Conservation (phyloP, 2,888 invertebrate genomes). For the Sialis lutaria region DNA sequence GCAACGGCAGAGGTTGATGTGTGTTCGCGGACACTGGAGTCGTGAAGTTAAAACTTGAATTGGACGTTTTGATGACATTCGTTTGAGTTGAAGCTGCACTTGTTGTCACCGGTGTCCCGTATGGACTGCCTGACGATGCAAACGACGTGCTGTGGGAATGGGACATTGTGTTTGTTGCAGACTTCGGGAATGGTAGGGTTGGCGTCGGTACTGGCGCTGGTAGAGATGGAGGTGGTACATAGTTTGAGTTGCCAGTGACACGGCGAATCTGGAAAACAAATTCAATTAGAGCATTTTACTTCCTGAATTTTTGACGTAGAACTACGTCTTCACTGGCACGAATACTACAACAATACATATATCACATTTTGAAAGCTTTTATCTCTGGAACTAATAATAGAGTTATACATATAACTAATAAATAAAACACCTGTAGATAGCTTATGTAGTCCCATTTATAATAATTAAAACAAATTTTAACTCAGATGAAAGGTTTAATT, state of each 20-base stretch:
- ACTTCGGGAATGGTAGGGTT: slow-evolving; percentile 27
- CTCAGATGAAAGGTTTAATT: too few relatives aligned
- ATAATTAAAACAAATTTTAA: too few relatives aligned
- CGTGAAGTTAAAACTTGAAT: slow-evolving; percentile 33
- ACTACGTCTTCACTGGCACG: neutral
- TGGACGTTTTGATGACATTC: slow-evolving; percentile 37
- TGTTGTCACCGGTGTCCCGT: slow-evolving; percentile 10
- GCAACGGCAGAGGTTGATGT: slow-evolving; percentile 23
- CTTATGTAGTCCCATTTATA: too few relatives aligned
- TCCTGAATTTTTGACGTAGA: neutral
- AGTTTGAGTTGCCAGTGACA: slow-evolving; percentile 24
- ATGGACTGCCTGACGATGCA: slow-evolving; percentile 17
- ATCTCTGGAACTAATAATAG: too few relatives aligned
- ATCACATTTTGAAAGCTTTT: too few relatives aligned
- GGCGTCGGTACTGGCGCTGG: slow-evolving; percentile 54
- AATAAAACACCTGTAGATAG: too few relatives aligned
- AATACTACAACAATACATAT: too few relatives aligned
- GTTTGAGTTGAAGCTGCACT: slow-evolving; percentile 23
- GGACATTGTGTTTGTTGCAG: slow-evolving; percentile 24
- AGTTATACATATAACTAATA: too few relatives aligned
- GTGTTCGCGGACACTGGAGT: slow-evolving; percentile 20
- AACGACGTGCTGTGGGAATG: slow-evolving; percentile 46
- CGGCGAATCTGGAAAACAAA: slow-evolving; percentile 29
- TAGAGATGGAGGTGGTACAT: slow-evolving; percentile 52
- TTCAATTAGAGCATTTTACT: neutral